Percentiles rank a stretch among this genome's conserved stretches.
These are phyloP conservation scores for Macrobrachium rosenbergii DNA, from an alignment of 1,140 invertebrate species.

Conservation along the genomic window DNA sequence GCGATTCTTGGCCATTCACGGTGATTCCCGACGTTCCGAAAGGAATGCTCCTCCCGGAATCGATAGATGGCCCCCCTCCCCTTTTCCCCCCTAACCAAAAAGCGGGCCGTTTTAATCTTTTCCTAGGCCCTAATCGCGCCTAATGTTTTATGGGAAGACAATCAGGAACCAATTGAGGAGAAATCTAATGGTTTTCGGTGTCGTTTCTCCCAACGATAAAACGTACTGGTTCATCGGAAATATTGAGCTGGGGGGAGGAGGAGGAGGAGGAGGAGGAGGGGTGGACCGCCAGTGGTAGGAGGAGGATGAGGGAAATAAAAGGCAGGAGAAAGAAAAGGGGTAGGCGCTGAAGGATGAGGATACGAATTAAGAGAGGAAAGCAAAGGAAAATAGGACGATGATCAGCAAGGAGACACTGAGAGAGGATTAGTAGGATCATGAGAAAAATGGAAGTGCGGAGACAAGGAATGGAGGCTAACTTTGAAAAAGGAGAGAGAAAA, in stretches of 20 bases:
- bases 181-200: conserved; percentile 55
- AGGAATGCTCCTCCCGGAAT: background rate
- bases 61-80: background rate
- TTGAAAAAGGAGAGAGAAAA: no score
- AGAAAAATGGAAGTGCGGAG: background rate
- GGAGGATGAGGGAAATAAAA: background rate
- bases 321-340: background rate
- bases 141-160: conserved; percentile 64
- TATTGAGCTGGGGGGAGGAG: conserved; percentile 30
- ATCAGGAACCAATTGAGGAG: conserved; percentile 64
- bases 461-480: no score
- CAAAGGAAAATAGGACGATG: no score
- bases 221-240: conserved; percentile 46
- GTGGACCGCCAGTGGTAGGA: background rate
- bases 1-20: conserved; percentile 21
- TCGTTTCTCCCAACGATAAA: conserved; percentile 57
- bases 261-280: conserved; percentile 2
- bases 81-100: background rate
- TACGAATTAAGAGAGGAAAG: no score
- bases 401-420: no score
- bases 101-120: conserved; percentile 47
- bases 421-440: no score
- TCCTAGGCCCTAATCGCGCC: conserved; percentile 50
- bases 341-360: background rate
- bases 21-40: background rate